Base-by-base conservation (phyloP, 2,888 invertebrate genomes). In the Erynnis tages region DNA sequence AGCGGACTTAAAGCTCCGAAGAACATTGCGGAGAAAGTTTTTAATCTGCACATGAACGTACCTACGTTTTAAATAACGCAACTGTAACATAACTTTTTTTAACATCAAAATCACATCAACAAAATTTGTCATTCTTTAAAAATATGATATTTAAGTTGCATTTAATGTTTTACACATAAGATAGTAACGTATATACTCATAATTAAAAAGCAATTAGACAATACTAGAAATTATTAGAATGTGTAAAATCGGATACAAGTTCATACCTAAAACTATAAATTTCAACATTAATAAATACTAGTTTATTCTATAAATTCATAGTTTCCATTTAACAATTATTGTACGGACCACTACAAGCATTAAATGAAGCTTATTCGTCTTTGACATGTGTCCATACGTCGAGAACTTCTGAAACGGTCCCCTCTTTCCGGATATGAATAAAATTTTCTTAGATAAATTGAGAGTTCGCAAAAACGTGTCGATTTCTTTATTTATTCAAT, bases 401-500 rank as follows among this genome's bases (percentile, higher is more conserved):
- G 75, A 71, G 68, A 75, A 74, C 73, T 70, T 79, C 72, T 73
- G 75, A 76, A 72, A 4, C 23, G 71, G 75, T 77, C 72, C 77
- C 76, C 76, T 79, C 73, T 69, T 72, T 67, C 61, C 74, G 76
- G 76, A 79, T 82, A 84, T 83, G 83, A 83, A 85, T 82, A 85
- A 81, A 84, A 80, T 79, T 76, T 79, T 83, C 79, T 78, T 76
- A 79, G 74, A 82, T 79, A 83, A 85, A 84, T 84, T 83, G 83
- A 74, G 82, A 82, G 79, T 82, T 82, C 76, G 78, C 78, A 76
- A 80, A 82, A 83, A 82, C 83, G 82, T 85, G 85, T 84, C 84
- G 79, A 85, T 86, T 82, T 82, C 83, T 81, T 84, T 85, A 85
- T 83, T 84, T 84, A 84, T 86, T 84, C 82, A 84, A 82, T 81